Base-by-base conservation (phyloP, 2,797 vertebrate species). In the Petrocephalus sullivani region DNA sequence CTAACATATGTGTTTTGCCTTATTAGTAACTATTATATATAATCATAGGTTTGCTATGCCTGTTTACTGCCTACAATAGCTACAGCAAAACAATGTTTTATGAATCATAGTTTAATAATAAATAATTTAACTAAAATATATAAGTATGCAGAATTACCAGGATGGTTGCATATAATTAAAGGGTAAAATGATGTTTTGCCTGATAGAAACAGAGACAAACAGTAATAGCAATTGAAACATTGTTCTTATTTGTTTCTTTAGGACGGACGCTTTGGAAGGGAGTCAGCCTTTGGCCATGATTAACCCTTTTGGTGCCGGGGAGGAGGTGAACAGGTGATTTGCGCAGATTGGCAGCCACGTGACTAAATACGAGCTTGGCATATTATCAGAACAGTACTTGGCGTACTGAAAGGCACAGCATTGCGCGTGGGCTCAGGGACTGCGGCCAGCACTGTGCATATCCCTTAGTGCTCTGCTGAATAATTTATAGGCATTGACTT, bases 231-330 rank as follows among this genome's bases (percentile, higher is more conserved):
- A 58, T 3, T 58, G 57, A 58, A 58, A 23, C 21, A 85, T 86
- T 28, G 19, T 19, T 75, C 28, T 56, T 28, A 28, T 88, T 84
- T 49, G 19, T 46, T 37, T 61, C 1, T 64, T 85, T 81, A 95
- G 94, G 89, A 90, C 91, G 16, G 91, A 91, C 4, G 57, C 88
- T 10, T 88, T 75, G 2, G 89, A 90, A 16, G 89, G 51, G 51
- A 41, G 19, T 0, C 54, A 90, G 1, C 51, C 87, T 85, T n/a
- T 86, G 3, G 67, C 1, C 41, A 87, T 94, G 57, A 88, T 88
- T 33, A 95, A 95, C 91, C 95, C 95, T 23, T 96, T 96, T 87
- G 93, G 93, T 16, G 89, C 92, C 33, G 90, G 91, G 81, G 94
- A 95, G 53, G 92, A 95, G 51, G 91, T 93, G 14, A 94, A 90